Conservation (phyloP, 1,140 invertebrate genomes). For the Psix sp. region DNA sequence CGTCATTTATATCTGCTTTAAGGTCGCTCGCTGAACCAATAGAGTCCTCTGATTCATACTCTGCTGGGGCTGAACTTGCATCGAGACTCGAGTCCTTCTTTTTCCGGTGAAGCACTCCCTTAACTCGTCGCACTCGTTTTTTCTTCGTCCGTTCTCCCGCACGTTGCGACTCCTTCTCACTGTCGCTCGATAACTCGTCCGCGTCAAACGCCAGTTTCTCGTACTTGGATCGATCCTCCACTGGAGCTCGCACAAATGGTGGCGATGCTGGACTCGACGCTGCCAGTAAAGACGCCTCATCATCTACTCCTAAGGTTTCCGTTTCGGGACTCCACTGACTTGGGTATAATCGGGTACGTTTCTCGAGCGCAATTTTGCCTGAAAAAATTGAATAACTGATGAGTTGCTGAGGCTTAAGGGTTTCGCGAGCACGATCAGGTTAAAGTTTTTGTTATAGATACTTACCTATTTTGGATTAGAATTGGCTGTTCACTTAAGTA, state of each 20-base stretch:
- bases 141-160: conserved; percentile 36
- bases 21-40: conserved; percentile 87
- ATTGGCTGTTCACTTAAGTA: no score
- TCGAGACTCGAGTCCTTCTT: conserved; percentile 60
- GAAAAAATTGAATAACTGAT: conserved; percentile 59
- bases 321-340: conserved; percentile 66
- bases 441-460: no score
- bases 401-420: no score
- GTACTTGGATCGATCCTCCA: conserved; percentile 87
- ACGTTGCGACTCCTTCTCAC: conserved; percentile 73
- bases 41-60: conserved; percentile 81
- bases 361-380: conserved; percentile 55
- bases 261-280: conserved; percentile 73
- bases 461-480: no score
- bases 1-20: conserved; percentile 79
- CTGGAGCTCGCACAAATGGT: conserved; percentile 80
- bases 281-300: conserved; percentile 65
- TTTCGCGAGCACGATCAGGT: no score
- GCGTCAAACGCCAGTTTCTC: conserved; percentile 82
- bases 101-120: conserved; percentile 65
- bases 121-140: conserved; percentile 63
- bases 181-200: conserved; percentile 81
- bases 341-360: conserved; percentile 46
- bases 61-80: conserved; percentile 36
- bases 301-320: conserved; percentile 57